These are phyloP conservation scores for Drosophila rubida DNA, from an alignment of 2,888 invertebrate genomes.

Conservation along the genomic window DNA sequence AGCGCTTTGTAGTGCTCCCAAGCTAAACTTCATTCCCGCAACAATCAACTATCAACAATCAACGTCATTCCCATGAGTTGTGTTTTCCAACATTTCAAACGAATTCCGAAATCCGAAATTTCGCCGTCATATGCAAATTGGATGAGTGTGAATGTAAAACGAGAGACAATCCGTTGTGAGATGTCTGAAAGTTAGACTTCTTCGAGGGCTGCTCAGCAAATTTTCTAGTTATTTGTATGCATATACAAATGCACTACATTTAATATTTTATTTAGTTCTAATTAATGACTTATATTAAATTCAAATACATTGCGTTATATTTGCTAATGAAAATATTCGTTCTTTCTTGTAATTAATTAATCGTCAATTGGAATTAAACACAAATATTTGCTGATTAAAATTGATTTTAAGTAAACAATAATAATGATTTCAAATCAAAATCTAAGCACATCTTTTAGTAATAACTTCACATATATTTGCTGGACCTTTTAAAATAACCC, in stretches of 20 bases:
- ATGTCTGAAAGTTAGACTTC: background rate
- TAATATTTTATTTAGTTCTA: too few relatives aligned
- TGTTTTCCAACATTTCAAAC: constrained; percentile 33
- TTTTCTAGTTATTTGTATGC: background rate
- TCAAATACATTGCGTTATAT: too few relatives aligned
- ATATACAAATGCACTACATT: too few relatives aligned
- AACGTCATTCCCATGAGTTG: constrained; percentile 56
- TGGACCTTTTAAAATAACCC: constrained; percentile 6
- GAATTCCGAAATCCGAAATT: constrained; percentile 42
- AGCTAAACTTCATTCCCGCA: constrained; percentile 17
- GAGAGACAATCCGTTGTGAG: constrained; percentile 44
- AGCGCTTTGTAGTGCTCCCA: background rate
- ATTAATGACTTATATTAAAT: too few relatives aligned
- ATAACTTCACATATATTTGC: too few relatives aligned
- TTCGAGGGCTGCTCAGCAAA: constrained; percentile 11
- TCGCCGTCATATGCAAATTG: constrained; percentile 63
- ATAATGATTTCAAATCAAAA: too few relatives aligned
- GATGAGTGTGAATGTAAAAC: constrained; percentile 60
- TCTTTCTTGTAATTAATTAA: too few relatives aligned
- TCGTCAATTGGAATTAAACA: too few relatives aligned
- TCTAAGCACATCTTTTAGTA: too few relatives aligned
- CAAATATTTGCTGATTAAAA: too few relatives aligned
- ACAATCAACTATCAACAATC: constrained; percentile 57
- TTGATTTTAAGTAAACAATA: too few relatives aligned
- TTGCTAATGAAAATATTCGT: too few relatives aligned